Evolutionary conservation across 2,888 invertebrate species (phyloP), one percentile per base, ranked within the genome.

Genomic region (Aphidoletes aphidimyza): DNA sequence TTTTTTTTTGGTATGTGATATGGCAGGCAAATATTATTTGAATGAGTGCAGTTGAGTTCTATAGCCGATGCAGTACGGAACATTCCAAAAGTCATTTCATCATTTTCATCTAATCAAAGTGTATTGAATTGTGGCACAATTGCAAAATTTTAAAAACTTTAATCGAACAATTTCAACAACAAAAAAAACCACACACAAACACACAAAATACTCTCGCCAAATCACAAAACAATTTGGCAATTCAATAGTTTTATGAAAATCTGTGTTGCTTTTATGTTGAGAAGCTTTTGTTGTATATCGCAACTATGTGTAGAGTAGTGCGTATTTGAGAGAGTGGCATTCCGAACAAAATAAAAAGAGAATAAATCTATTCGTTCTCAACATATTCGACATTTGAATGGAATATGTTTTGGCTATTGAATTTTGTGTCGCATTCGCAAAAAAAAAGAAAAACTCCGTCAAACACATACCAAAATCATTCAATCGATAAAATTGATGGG

Each of bases 31-130:
- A 69, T 69, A 30, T 30, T 69, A 30, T 69, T 69, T 69, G 42
- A 84, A 84, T 30, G 42, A 84, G 84, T 83, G 88, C 89, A 89
- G 88, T 89, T 89, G 88, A 90, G 89, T 90, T 88, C 89, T 88
- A 88, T 88, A 88, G 89, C 88, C 89, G 88, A 88, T 90, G 89
- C 89, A 89, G 90, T 88, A 86, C 88, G 88, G 88, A 87, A 69
- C 69, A 69, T 69, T n/a, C 69, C 69, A 69, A 69, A 30, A 69
- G 5, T 88, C 86, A 54, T 54, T 69, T 83, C 81, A 85, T 49
- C 69, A 84, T 69, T 83, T 69, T 34, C 26, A 69, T 30, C 69
- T 14, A 69, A 69, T 69, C 34, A 26, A 54, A 54, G 54, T 54
- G 54, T 69, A 14, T 69, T n/a, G 26, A 54, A 54, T 54, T 54